Evolutionary conservation across 2,888 invertebrate genomes (phyloP), one percentile per base, ranked within the genome.

Genomic region (Brachynemurus nebulosus): DNA sequence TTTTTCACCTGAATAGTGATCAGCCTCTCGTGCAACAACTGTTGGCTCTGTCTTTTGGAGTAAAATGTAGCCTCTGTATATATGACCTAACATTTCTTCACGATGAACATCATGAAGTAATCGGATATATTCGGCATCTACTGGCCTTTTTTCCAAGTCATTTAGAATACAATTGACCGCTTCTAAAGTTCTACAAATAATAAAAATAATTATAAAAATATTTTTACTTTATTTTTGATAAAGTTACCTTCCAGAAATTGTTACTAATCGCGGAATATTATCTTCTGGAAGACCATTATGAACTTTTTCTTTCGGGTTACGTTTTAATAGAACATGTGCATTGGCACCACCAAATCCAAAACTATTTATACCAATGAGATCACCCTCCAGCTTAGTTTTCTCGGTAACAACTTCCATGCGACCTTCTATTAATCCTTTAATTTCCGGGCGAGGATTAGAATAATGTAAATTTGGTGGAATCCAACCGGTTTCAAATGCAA

Each of bases 311-410:
- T 74, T 75, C 0, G 66, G 57, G 45, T 76, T 64, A 38, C 78
- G 73, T 57, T 74, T 73, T 7, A 86, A 59, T 34, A 86, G 58
- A 20, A 76, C 68, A 54, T 86, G 86, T 38, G 80, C 81, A 57
- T 90, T 91, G 3, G 83, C 82, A 1, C 95, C 95, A 20, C 93
- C 93, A 58, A 95, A 95, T 0, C 93, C 93, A 60, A 93, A 95
- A 8, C 88, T 90, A 67, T 89, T 95, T 18, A 93, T 71, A 3
- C 84, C 92, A 18, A 82, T 78, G 57, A 81, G 69, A 33, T 86
- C 85, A 21, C 82, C 80, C 23, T 74, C 64, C 72, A 88, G 81
- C 0, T 72, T 75, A 17, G 65, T 79, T 59, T 69, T 72, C 40
- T 80, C 84, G 0, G 80, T 76, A 1, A 95, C 79, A 1, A 95